Conservation (phyloP, 2,113 vertebrate genomes). For the Callaeas wilsoni region DNA sequence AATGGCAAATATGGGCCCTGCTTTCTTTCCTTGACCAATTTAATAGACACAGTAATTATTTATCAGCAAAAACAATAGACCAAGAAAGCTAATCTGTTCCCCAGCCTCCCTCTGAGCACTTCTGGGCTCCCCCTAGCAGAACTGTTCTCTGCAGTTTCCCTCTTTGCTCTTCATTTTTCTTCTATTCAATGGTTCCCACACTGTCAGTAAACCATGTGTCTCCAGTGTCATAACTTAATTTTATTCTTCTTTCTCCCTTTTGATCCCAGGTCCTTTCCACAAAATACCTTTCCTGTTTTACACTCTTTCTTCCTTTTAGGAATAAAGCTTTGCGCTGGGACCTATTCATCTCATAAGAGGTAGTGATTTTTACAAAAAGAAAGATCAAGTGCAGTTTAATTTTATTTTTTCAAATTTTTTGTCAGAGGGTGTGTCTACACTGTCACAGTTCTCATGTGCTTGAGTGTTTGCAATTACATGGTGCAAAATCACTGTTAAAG, state of each 20-base stretch:
- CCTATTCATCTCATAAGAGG: not conserved
- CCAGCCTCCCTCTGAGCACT: fast-evolving
- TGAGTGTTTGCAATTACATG: not conserved
- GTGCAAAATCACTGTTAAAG: not conserved
- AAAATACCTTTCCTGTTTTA: not conserved
- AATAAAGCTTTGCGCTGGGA: not conserved
- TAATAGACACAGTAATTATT: not conserved
- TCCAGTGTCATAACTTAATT: not conserved
- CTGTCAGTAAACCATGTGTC: not conserved
- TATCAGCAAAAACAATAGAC: not conserved
- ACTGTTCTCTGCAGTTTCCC: not conserved
- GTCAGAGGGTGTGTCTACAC: not conserved
- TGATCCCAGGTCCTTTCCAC: not conserved
- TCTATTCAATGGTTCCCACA: not conserved
- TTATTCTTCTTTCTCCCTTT: not conserved
- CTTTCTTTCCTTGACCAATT: not conserved
- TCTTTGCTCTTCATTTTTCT: not conserved
- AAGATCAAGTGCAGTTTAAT: not conserved
- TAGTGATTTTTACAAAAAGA: not conserved
- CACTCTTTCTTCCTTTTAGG: not conserved
- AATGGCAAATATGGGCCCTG: not conserved
- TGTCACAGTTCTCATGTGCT: not conserved
- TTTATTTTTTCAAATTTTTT: not conserved
- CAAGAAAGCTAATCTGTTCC: not conserved
- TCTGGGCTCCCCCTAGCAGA: not conserved